These are phyloP conservation scores for Diogma glabrata DNA, from an alignment of 2,888 invertebrate species.

Conservation along the genomic window DNA sequence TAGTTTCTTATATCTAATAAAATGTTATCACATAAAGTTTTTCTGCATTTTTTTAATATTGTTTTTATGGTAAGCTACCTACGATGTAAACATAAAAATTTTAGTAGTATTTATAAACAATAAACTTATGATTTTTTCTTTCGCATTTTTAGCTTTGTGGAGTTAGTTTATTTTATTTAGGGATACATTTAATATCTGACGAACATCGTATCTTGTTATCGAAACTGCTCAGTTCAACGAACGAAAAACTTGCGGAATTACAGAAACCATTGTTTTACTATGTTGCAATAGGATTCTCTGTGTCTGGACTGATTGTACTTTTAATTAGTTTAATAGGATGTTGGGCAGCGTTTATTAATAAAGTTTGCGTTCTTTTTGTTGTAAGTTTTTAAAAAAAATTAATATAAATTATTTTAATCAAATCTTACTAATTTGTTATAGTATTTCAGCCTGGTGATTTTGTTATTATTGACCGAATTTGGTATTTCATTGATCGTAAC, in stretches of 20 bases:
- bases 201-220: slow-evolving; percentile 51
- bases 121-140: not conserved
- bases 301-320: slow-evolving; percentile 55
- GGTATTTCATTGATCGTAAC: slow-evolving; percentile 57
- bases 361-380: slow-evolving; percentile 56
- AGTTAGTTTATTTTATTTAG: not conserved
- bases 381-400: slow-evolving; percentile 37
- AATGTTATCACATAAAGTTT: not conserved
- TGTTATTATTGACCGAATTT: slow-evolving; percentile 56
- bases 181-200: slow-evolving; percentile 2
- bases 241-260: slow-evolving; percentile 41
- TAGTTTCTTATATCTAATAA: not conserved
- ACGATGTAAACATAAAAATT: slow-evolving; percentile 12
- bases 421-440: slow-evolving; percentile 31
- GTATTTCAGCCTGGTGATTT: slow-evolving; percentile 59
- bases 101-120: slow-evolving; percentile 3
- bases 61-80: slow-evolving; percentile 40
- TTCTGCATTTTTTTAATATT: slow-evolving; percentile 4
- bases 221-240: slow-evolving; percentile 49
- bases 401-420: not conserved
- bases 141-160: not conserved
- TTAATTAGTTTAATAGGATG: slow-evolving; percentile 63
- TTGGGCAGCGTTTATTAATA: slow-evolving; percentile 69
- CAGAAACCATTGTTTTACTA: slow-evolving; percentile 68
- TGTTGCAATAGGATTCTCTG: slow-evolving; percentile 55